These are phyloP conservation scores for Chrysina gloriosa DNA, from an alignment of 2,888 invertebrate genomes.

Conservation along the genomic window DNA sequence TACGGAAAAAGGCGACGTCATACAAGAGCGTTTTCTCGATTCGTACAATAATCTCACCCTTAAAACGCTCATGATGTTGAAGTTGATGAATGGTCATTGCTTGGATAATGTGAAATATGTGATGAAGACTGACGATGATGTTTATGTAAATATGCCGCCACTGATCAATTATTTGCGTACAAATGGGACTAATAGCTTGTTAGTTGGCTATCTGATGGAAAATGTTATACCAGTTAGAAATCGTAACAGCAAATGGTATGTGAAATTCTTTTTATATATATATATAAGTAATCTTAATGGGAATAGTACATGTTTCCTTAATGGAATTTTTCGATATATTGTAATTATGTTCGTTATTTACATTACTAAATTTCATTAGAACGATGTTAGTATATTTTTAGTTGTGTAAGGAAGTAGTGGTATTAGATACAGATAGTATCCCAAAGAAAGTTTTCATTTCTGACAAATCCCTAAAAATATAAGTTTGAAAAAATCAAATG, in stretches of 20 bases:
- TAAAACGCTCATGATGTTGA: constrained; percentile 86
- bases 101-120: constrained; percentile 69
- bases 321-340: too few species aligned
- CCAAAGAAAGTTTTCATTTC: too few species aligned
- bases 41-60: constrained; percentile 88
- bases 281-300: background rate
- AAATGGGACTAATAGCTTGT: constrained; percentile 64
- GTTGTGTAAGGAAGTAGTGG: too few species aligned
- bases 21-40: constrained; percentile 86
- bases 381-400: too few species aligned
- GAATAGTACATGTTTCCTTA: too few species aligned
- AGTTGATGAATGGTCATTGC: constrained; percentile 81
- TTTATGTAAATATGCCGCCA: constrained; percentile 83
- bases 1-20: constrained; percentile 77
- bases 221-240: constrained; percentile 81
- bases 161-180: constrained; percentile 64
- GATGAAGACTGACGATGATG: constrained; percentile 89
- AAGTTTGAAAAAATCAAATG: too few species aligned
- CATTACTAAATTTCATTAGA: too few species aligned
- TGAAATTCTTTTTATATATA: background rate
- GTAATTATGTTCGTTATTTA: too few species aligned
- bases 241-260: constrained; percentile 80
- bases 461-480: too few species aligned
- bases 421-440: too few species aligned
- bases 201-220: constrained; percentile 84